phyloP scores from a whole-genome alignment of 2,888 invertebrate species.

The Colletes collaris region DNA sequence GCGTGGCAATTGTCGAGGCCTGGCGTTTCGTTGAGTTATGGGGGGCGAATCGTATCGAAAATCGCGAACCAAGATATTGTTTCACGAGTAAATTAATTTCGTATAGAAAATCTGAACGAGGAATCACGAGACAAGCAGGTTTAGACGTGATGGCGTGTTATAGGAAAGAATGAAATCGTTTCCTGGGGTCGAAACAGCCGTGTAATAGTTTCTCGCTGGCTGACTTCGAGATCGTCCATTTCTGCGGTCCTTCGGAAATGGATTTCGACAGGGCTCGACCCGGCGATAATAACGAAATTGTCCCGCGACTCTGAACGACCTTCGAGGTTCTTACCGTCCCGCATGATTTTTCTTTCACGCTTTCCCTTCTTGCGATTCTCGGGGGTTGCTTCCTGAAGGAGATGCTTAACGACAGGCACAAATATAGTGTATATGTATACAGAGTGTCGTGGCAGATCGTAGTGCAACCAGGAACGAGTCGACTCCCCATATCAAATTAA shows the following conservation, averaged over 20 bases:
- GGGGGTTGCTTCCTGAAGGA: constrained; percentile 3
- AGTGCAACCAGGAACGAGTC: too few relatives aligned
- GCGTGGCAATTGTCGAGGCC: constrained; percentile 12
- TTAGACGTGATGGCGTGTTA: not conserved
- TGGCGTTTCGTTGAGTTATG: too few relatives aligned
- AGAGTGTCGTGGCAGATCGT: not conserved
- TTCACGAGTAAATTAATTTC: too few relatives aligned
- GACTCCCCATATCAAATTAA: too few relatives aligned
- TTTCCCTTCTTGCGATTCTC: not conserved
- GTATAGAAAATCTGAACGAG: constrained; percentile 6
- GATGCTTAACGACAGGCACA: constrained; percentile 41
- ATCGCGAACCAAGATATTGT: too few relatives aligned
- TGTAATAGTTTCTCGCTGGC: constrained; percentile 40
- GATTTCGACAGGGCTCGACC: constrained; percentile 17
- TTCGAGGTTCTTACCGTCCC: constrained; percentile 43
- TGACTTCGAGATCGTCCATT: constrained; percentile 27
- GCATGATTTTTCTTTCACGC: constrained; percentile 22
- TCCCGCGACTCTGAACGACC: constrained; percentile 45
- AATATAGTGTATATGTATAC: constrained; percentile 21
- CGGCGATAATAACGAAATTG: constrained; percentile 30
- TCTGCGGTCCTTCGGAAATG: constrained; percentile 1
- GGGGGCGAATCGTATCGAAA: too few relatives aligned
- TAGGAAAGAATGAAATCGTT: constrained; percentile 10
- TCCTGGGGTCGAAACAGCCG: constrained; percentile 30
- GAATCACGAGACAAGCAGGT: constrained; percentile 15